phyloP scores from a whole-genome alignment of 2,888 invertebrate species.

The Cryptophagus acutangulus region DNA sequence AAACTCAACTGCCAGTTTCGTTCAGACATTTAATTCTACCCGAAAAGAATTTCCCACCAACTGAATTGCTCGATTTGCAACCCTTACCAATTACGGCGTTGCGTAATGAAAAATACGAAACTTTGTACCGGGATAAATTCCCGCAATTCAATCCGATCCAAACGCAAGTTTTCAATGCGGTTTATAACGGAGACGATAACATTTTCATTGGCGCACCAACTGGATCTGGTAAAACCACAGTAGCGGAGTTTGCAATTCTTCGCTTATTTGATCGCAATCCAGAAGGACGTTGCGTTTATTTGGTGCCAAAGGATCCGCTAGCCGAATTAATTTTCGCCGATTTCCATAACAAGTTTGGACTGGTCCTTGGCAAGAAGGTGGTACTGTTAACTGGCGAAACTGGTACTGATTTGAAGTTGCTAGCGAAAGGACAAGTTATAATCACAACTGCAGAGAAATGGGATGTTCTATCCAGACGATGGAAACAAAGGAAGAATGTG shows the following conservation, averaged over 20 bases:
- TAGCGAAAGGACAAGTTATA: constrained; percentile 93
- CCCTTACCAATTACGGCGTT: constrained; percentile 92
- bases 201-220: constrained; percentile 93
- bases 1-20: constrained; percentile 93
- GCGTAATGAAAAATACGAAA: constrained; percentile 79
- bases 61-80: constrained; percentile 93
- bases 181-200: constrained; percentile 97
- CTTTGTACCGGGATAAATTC: constrained; percentile 78
- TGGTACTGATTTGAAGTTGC: constrained; percentile 88
- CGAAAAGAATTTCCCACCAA: constrained; percentile 97
- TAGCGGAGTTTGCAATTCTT: constrained; percentile 93
- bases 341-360: constrained; percentile 86
- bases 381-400: constrained; percentile 96
- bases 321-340: constrained; percentile 87
- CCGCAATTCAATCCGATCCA: constrained; percentile 98
- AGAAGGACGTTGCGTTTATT: constrained; percentile 84
- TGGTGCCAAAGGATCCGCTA: constrained; percentile 87
- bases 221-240: constrained; percentile 88
- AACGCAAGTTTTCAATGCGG: constrained; percentile 97
- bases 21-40: constrained; percentile 96
- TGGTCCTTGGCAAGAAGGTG: constrained; percentile 73
- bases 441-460: constrained; percentile 97
- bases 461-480: constrained; percentile 96
- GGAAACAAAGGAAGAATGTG: constrained; percentile 98
- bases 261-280: constrained; percentile 71